These are phyloP conservation scores for Ancistrus triradiatus DNA, from an alignment of 2,113 vertebrate species.

Conservation along the genomic window DNA sequence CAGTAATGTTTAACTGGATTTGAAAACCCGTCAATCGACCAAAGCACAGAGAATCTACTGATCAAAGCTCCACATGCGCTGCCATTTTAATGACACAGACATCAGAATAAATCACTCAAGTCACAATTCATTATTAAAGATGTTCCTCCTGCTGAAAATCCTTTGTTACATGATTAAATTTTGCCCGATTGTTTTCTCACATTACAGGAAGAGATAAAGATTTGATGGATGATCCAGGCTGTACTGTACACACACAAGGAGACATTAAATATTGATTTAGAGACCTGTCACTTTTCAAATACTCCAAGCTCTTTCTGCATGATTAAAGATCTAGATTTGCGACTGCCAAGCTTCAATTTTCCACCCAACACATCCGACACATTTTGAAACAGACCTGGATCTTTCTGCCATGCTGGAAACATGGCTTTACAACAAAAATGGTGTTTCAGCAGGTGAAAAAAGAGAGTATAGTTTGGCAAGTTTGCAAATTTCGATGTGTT, in stretches of 20 bases:
- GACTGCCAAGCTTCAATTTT: slow-evolving; percentile 1
- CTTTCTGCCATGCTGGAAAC: too few relatives aligned
- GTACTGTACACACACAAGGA: slow-evolving; percentile 58
- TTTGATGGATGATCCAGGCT: slow-evolving; percentile 62
- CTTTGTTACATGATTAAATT: slow-evolving; percentile 61
- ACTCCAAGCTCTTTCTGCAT: not conserved
- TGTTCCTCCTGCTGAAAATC: slow-evolving; percentile 53
- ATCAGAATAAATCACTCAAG: slow-evolving; percentile 47
- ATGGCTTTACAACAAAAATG: too few relatives aligned
- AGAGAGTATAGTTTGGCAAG: too few relatives aligned
- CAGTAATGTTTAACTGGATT: slow-evolving; percentile 51
- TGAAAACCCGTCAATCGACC: slow-evolving; percentile 60
- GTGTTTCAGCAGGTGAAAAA: too few relatives aligned
- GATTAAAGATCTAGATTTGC: not conserved
- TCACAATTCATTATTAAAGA: slow-evolving; percentile 67
- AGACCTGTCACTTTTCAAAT: slow-evolving; percentile 18
- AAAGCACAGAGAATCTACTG: slow-evolving; percentile 54
- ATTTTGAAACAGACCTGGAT: too few relatives aligned
- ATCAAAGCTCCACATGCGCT: slow-evolving; percentile 52
- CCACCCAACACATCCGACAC: too few relatives aligned
- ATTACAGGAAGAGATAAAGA: slow-evolving; percentile 57
- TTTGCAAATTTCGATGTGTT: too few relatives aligned
- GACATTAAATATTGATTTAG: slow-evolving; percentile 65
- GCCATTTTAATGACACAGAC: slow-evolving; percentile 57
- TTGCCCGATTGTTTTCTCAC: slow-evolving; percentile 62